Percentiles rank a stretch among this genome's conserved stretches.
Evolutionary conservation across 53 echinoderm and acorn worm genomes (phyloP).

Genomic region (Antedon mediterranea): DNA sequence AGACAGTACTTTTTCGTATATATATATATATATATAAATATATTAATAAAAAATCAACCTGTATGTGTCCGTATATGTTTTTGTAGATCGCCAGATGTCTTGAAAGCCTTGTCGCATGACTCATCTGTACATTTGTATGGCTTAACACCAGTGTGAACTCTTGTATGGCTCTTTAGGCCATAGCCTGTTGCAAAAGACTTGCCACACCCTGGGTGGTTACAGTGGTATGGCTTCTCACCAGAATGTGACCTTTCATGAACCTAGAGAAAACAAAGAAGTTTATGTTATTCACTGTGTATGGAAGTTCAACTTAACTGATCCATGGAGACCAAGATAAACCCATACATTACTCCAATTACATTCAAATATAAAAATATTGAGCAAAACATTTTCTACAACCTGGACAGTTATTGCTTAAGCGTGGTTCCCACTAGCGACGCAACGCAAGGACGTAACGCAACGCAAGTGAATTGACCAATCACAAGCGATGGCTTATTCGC

Average conservation of each 20-base stretch:
- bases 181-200: constrained; percentile 96
- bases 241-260: constrained; percentile 88
- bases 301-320: background rate
- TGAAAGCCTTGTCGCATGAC: constrained; percentile 73
- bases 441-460: too few relatives aligned
- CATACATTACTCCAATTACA: background rate
- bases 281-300: too few relatives aligned
- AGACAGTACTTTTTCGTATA: too few relatives aligned
- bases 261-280: constrained; percentile 14
- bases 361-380: too few relatives aligned
- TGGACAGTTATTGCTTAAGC: too few relatives aligned
- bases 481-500: too few relatives aligned
- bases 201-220: constrained; percentile 69
- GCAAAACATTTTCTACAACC: too few relatives aligned
- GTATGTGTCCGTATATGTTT: constrained; percentile 93
- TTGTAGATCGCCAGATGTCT: constrained; percentile 91
- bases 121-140: constrained; percentile 77
- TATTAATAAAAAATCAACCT: constrained; percentile 22
- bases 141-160: constrained; percentile 94
- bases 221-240: constrained; percentile 73
- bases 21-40: too few relatives aligned
- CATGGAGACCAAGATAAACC: background rate
- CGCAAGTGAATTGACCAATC: too few relatives aligned
- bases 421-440: too few relatives aligned
- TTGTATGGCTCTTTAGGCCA: constrained; percentile 84